Base-by-base conservation (phyloP, 2,113 vertebrate species). In the Leucopsar rothschildi region DNA sequence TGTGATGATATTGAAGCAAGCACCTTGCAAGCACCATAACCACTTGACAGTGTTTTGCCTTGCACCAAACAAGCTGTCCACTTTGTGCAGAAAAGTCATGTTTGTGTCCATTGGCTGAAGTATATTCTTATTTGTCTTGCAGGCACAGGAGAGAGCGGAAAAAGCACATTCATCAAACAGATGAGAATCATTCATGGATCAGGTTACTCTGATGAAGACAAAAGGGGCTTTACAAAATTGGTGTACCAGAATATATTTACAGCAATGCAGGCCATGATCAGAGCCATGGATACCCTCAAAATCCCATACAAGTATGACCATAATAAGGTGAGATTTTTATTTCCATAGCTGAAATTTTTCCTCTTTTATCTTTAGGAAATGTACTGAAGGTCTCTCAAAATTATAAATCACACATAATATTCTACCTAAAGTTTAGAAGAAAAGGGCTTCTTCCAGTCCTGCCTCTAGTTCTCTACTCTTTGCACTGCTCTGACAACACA, bases 161-260 rank as follows among this genome's bases (percentile, higher is more conserved):
- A 98, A 97, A 98, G 98, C 78, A 98, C 98, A 0, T 98, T 98
- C 6, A 98, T 98, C 97, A 98, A 99, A 7, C 98, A 99, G 97
- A 99, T 99, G 99, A 98, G 99, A 97, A 99, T 99, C 97, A 99
- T 99, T 96, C 99, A 99, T 50, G 99, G 99, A 64, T 98, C 99
- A 6, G 99, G 99, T 50, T 99, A 99, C 96, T 98, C 99, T 8
- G 99, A 99, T 69, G 99, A 99, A 97, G 99, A 99, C 97, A 99
- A 98, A 97, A 98, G 98, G 86, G 97, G 98, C 69, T 99, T 99
- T 98, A 99, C 98, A 56, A 98, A 98, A 96, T 86, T 99, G 95
- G 99, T 99, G 85, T 99, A 99, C 96, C 99, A 99, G 98, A 99
- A 99, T 98, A 99, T 99, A 97, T 99, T 99, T 97, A 99, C 99